Evolutionary conservation across 2,888 invertebrate species (phyloP).

Genomic region (Meiosimyza decipiens): DNA sequence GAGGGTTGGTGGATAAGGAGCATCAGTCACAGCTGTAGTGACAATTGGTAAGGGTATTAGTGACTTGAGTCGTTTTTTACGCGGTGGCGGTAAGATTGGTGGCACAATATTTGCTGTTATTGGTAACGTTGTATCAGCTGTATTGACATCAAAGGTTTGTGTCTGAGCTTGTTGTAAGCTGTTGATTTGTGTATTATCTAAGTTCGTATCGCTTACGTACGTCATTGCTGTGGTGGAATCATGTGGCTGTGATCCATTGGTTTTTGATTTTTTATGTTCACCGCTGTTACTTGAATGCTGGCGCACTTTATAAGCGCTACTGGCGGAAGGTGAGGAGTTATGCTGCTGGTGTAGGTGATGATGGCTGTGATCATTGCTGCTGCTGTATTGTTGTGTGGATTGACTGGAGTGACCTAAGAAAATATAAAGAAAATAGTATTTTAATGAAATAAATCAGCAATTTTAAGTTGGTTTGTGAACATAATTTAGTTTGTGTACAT

Average conservation of each 20-base stretch:
- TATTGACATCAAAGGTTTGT: conserved; percentile 18
- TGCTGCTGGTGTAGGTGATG: conserved; percentile 31
- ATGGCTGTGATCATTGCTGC: conserved; percentile 37
- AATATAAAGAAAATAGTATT: neutral
- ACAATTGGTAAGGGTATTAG: conserved; percentile 54
- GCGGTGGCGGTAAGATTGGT: conserved; percentile 60
- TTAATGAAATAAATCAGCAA: neutral
- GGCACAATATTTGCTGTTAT: conserved; percentile 40
- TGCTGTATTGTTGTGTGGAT: conserved; percentile 51
- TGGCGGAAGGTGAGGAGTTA: conserved; percentile 33
- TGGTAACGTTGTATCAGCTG: conserved; percentile 25
- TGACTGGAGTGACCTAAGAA: conserved; percentile 62
- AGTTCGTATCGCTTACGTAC: conserved; percentile 67
- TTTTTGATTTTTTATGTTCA: conserved; percentile 42
- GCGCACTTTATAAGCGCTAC: conserved; percentile 42
- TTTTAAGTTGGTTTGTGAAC: too few species aligned
- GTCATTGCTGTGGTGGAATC: conserved; percentile 50
- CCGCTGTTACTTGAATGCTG: conserved; percentile 35
- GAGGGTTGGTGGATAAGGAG: neutral
- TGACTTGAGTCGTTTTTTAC: conserved; percentile 63
- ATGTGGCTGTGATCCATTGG: conserved; percentile 26
- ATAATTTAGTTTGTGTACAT: too few species aligned
- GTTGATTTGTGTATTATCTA: conserved; percentile 54
- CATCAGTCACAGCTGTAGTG: conserved; percentile 12
- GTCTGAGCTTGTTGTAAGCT: conserved; percentile 22